Conservation (phyloP, 2,888 invertebrate species). For the Synanthedon formicaeformis region DNA sequence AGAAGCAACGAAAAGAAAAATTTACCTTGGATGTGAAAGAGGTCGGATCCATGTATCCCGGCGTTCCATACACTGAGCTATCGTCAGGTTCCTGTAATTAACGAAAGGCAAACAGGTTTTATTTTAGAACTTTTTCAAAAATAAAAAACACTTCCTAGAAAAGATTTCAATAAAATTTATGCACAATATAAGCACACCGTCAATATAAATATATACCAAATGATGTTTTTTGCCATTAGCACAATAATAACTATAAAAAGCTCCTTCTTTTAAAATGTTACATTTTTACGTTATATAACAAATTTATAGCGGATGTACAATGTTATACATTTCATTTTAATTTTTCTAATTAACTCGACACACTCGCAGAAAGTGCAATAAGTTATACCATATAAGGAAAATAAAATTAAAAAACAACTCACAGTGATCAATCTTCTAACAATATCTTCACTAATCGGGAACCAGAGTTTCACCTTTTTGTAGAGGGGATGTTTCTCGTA, state of each 20-base stretch:
- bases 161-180: not conserved
- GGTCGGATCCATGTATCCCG: constrained; percentile 86
- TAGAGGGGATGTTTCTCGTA: constrained; percentile 93
- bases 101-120: not conserved
- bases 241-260: too few species aligned
- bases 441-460: constrained; percentile 84
- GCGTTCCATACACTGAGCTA: constrained; percentile 75
- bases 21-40: constrained; percentile 79
- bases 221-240: not conserved
- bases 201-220: not conserved
- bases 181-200: not conserved
- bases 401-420: constrained; percentile 23
- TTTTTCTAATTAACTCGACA: too few species aligned
- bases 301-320: too few species aligned
- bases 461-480: constrained; percentile 87
- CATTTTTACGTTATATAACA: too few species aligned
- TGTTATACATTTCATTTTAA: too few species aligned
- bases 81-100: constrained; percentile 74
- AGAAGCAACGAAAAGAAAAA: not conserved
- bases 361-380: too few species aligned
- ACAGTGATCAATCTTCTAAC: constrained; percentile 74
- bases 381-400: too few species aligned
- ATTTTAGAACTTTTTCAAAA: constrained; percentile 7
- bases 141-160: constrained; percentile 7
- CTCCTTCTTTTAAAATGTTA: too few species aligned